Percentiles rank a stretch among this genome's conserved stretches.
Evolutionary conservation across 2,797 vertebrate species (phyloP).

Genomic region (Hipposideros larvatus): DNA sequence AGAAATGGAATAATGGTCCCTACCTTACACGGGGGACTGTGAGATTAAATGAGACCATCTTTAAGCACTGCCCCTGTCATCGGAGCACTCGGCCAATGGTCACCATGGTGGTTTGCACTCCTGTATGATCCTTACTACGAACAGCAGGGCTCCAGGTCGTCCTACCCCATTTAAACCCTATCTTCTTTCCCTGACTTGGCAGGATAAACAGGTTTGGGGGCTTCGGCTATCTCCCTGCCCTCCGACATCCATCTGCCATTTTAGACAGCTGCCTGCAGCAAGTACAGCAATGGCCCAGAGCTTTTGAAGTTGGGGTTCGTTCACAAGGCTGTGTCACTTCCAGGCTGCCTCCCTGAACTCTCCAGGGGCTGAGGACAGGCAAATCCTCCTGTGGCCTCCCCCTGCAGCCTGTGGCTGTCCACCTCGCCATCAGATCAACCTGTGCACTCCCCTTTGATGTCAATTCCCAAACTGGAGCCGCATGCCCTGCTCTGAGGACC

Average conservation of each 20-base stretch:
- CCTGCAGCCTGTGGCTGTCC: constrained; percentile 82
- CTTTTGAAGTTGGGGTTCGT: constrained; percentile 66
- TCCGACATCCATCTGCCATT: neutral
- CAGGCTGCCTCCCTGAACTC: neutral
- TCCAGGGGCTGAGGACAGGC: constrained; percentile 82
- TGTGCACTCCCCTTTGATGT: constrained; percentile 87
- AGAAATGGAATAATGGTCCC: neutral
- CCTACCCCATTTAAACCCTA: neutral
- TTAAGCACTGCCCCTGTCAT: neutral
- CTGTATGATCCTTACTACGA: neutral
- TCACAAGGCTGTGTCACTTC: neutral
- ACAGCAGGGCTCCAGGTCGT: neutral
- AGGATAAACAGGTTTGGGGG: neutral
- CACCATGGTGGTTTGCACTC: neutral
- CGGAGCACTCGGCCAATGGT: rapidly evolving
- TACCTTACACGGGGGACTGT: neutral
- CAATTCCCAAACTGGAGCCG: constrained; percentile 87
- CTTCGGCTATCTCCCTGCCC: neutral
- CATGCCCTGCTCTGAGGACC: constrained; percentile 84
- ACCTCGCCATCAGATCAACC: constrained; percentile 87
- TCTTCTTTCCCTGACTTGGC: constrained; percentile 54
- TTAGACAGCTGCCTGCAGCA: neutral
- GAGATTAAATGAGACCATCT: no score
- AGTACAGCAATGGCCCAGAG: neutral
- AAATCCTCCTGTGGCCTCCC: constrained; percentile 84